Evolutionary conservation across 2,113 vertebrate species (phyloP).

Genomic region (Loxodonta africana): DNA sequence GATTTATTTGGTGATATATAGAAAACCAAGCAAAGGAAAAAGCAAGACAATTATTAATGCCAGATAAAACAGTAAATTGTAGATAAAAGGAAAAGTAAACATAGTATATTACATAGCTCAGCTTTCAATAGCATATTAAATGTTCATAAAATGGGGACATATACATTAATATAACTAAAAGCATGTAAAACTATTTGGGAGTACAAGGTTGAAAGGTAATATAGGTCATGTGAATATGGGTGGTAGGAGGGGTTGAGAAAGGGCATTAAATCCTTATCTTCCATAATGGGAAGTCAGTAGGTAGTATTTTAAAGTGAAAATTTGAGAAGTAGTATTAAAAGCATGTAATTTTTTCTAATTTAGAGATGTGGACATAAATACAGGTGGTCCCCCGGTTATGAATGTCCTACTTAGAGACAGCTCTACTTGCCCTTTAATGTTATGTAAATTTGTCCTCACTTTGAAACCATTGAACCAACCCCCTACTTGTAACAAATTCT

Average conservation of each 20-base stretch:
- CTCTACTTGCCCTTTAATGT: too few relatives aligned
- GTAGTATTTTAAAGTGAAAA: constrained; percentile 31
- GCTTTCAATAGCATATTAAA: constrained; percentile 7
- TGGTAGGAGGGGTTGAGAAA: accelerated
- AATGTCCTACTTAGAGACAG: too few relatives aligned
- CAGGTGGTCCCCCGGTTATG: too few relatives aligned
- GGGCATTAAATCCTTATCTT: not conserved
- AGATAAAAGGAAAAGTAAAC: not conserved
- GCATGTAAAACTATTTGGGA: not conserved
- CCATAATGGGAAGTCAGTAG: not conserved
- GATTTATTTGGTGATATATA: not conserved
- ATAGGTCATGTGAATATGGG: not conserved
- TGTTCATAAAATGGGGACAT: not conserved
- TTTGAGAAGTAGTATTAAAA: not conserved
- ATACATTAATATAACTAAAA: not conserved
- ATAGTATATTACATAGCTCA: not conserved
- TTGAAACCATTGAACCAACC: too few relatives aligned
- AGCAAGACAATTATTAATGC: not conserved
- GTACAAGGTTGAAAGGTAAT: not conserved
- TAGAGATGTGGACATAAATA: not conserved
- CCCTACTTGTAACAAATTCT: too few relatives aligned
- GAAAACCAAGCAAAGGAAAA: constrained; percentile 31
- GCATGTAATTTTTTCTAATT: not conserved
- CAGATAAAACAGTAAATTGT: not conserved
- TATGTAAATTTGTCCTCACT: too few relatives aligned